These are phyloP conservation scores for Scaptomyza hsui DNA, from an alignment of 1,140 invertebrate genomes.

Conservation along the genomic window DNA sequence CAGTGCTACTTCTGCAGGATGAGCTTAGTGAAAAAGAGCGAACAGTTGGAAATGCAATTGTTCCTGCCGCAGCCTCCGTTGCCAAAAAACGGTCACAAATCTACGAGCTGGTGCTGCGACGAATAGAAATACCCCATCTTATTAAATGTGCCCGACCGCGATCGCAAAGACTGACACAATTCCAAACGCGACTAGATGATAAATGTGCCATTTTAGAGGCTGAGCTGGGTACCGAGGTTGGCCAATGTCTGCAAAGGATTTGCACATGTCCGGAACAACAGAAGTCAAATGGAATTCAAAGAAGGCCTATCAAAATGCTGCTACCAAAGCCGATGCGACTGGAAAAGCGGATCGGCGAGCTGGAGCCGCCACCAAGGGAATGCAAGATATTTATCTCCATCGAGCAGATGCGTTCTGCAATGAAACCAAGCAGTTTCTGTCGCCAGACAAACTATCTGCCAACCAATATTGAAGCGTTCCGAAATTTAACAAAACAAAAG, in stretches of 20 bases:
- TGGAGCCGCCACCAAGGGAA: neutral
- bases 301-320: neutral
- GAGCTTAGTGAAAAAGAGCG: neutral
- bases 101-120: conserved; percentile 44
- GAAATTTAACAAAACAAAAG: neutral
- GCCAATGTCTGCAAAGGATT: conserved; percentile 2
- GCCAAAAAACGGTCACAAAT: conserved; percentile 41
- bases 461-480: neutral
- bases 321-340: neutral
- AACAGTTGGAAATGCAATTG: conserved; percentile 37
- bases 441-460: neutral
- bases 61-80: conserved; percentile 8
- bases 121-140: no score
- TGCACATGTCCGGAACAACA: neutral
- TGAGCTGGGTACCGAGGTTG: conserved; percentile 2
- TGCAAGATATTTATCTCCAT: conserved; percentile 13
- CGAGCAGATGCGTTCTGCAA: conserved; percentile 9
- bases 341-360: neutral
- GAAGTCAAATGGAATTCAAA: neutral
- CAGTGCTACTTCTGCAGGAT: conserved; percentile 29
- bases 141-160: neutral
- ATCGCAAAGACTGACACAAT: neutral
- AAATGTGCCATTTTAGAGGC: conserved; percentile 1
- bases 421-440: conserved; percentile 6
- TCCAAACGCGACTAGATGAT: conserved; percentile 6